Base-by-base conservation (phyloP, 2,888 invertebrate species). In the Dermolepida albohirtum region DNA sequence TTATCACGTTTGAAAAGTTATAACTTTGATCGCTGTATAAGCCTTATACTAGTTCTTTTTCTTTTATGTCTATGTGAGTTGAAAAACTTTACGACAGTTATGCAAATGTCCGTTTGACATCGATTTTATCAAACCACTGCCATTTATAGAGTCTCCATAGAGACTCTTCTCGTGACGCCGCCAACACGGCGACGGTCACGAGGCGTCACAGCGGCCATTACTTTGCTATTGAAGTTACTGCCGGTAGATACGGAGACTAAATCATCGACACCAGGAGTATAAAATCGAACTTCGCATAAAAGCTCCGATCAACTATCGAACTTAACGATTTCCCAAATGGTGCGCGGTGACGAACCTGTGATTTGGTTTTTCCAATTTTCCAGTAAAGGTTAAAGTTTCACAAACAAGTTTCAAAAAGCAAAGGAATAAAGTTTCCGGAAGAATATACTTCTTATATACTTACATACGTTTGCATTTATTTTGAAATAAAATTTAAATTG, bases 51-150 rank as follows among this genome's bases (percentile, higher is more conserved):
- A 10, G 1, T 34, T 34, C 8, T 1, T 34, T 34, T 34, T 34
- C 34, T 34, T 34, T 34, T 7, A 34, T 34, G 10, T 34, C 6
- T 34, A 34, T 47, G 34, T 47, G 16, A 39, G 51, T 29, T n/a
- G 12, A 67, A 68, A 72, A 70, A 66, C 72, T 78, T 77, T 78
- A 76, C 76, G 76, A 47, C 59, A 71, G 72, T 71, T 74, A 76
- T 77, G 76, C 74, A 76, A 78, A 78, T 77, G 73, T 74, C 70
- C 73, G 72, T 76, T 75, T 73, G 72, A 75, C 75, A 77, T 78
- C 76, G 77, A 78, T 78, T 77, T 74, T 62, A 62, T 47, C 39
- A 62, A 44, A 47, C 59, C 59, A 34, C 59, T 43, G 11, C 44
- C 59, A 14, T 16, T 34, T 34, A 34, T 72, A 68, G 67, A 71